Base-by-base conservation (phyloP, 2,888 invertebrate species). In the Leptopterna dolabrata region DNA sequence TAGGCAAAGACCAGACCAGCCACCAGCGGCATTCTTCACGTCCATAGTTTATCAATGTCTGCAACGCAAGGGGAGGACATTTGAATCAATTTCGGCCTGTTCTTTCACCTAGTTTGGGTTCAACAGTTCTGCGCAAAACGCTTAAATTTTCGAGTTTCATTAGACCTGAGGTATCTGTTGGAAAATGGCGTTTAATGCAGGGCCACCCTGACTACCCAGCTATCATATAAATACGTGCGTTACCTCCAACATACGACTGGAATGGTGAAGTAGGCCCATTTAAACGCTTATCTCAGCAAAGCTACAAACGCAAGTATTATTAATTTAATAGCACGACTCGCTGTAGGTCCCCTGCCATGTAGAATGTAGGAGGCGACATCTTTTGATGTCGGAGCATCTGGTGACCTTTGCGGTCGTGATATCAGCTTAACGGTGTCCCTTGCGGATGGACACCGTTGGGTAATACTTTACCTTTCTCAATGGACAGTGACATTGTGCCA, bases 31-130 rank as follows among this genome's bases (percentile, higher is more conserved):
- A 81, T 81, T 81, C 81, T 81, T 81, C 16, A n/a, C 29, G 27
- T 55, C 81, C 51, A 55, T 81, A 81, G 81, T 81, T 81, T 30
- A 55, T 55, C 55, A 81, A 55, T 81, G 81, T 81, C 81, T n/a
- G 81, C 51, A 16, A 29, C 47, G 30, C 81, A 30, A 30, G 45
- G 27, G 0, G 51, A 2, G 2, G 81, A 36, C 81, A 81, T 81
- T 81, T 55, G 51, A 30, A 81, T 81, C 45, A 30, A 27, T 27
- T 19, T 27, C 47, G 47, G 43, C 36, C 73, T 41, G 36, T 73
- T 73, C 29, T 16, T 73, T 4, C 4, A 3, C 19, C 55, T 36
- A 36, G 2, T 55, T 11, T 55, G 71, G 71, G n/a, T n/a, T n/a
- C n/a, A n/a, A n/a, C n/a, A n/a, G n/a, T n/a, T n/a, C n/a, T n/a